Conservation (phyloP, 1,140 invertebrate species). For the Bilobella aurantiaca region DNA sequence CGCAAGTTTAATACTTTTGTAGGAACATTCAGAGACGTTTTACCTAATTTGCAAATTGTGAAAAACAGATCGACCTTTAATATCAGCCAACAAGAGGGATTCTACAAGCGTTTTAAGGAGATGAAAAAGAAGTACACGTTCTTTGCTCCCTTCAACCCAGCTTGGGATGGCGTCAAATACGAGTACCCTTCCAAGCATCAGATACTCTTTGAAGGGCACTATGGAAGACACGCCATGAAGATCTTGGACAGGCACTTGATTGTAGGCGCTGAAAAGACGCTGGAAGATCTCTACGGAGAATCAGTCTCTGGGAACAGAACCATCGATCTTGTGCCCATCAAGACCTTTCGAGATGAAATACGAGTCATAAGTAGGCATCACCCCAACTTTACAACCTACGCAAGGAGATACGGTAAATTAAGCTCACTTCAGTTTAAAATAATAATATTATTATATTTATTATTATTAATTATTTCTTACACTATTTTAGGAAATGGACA, state of each 20-base stretch:
- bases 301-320: neutral
- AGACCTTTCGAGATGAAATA: neutral
- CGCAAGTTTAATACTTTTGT: no score
- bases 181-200: slow-evolving; percentile 64
- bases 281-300: slow-evolving; percentile 57
- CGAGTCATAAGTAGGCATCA: neutral
- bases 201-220: slow-evolving; percentile 61
- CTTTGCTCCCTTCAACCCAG: slow-evolving; percentile 77
- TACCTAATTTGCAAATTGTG: neutral
- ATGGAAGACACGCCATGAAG: slow-evolving; percentile 60
- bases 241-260: slow-evolving; percentile 38
- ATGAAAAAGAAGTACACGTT: slow-evolving; percentile 73
- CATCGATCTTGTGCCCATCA: neutral
- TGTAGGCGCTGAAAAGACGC: slow-evolving; percentile 57
- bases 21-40: neutral
- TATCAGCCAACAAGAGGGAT: slow-evolving; percentile 58
- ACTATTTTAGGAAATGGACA: neutral
- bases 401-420: neutral
- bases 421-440: no score
- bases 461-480: no score
- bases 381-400: neutral
- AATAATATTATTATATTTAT: no score
- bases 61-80: slow-evolving; percentile 57
- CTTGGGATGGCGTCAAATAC: slow-evolving; percentile 63
- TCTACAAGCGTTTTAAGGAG: slow-evolving; percentile 66